These are phyloP conservation scores for Spheniscus mendiculus DNA, from an alignment of 2,113 vertebrate species.

Conservation along the genomic window DNA sequence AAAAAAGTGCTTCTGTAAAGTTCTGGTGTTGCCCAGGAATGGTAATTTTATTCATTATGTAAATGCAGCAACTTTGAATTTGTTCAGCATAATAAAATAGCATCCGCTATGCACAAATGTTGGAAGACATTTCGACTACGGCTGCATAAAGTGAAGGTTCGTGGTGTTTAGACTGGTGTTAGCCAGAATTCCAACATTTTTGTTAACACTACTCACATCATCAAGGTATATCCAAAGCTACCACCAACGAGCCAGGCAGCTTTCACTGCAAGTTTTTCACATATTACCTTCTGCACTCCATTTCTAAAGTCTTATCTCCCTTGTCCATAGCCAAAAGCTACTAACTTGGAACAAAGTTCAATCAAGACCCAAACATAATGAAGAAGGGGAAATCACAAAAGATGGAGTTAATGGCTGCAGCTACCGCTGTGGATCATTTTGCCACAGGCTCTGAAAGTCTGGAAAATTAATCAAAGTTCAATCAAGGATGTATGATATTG, in stretches of 20 bases:
- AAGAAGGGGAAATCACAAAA: conserved; percentile 67
- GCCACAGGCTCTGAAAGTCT: conserved; percentile 60
- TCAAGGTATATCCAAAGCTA: background rate
- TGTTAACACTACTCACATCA: background rate
- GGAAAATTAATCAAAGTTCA: conserved; percentile 70
- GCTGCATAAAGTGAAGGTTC: background rate
- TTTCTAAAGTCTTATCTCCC: conserved; percentile 34
- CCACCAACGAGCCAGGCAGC: background rate
- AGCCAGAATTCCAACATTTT: background rate
- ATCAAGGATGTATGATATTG: conserved; percentile 66
- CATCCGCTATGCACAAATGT: background rate
- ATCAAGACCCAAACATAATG: conserved; percentile 67
- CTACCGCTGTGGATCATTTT: conserved; percentile 55
- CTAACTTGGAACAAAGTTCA: conserved; percentile 69
- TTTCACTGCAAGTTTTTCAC: conserved; percentile 11
- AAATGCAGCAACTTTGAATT: background rate
- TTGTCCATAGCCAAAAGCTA: conserved; percentile 67
- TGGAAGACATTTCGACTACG: background rate
- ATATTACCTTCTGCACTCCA: background rate
- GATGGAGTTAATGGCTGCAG: conserved; percentile 65
- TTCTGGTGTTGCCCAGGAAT: background rate
- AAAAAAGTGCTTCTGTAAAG: background rate
- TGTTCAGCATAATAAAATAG: background rate
- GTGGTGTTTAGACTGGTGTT: background rate
- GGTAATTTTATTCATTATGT: background rate